A percentile compares a stretch with the other conserved stretches of the same genome.
phyloP scores from a whole-genome alignment of 1,140 invertebrate species.

The Diuraphis noxia region DNA sequence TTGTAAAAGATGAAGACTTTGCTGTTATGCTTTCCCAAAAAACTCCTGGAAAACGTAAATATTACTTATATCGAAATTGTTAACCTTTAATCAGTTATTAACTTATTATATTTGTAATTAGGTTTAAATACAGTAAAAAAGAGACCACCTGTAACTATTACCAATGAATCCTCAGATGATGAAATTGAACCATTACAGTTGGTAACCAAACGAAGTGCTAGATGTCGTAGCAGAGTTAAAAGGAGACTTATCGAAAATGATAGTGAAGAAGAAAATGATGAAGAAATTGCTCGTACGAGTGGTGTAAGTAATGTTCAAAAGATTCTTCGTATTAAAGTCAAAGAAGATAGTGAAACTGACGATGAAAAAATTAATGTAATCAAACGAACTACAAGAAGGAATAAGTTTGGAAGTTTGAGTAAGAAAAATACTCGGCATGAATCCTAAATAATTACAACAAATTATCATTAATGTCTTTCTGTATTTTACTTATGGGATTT shows the following conservation, averaged over 20 bases:
- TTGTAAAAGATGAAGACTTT: constrained; percentile 18
- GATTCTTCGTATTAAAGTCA: background rate
- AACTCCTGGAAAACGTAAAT: constrained; percentile 47
- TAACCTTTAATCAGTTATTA: background rate
- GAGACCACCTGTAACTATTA: background rate
- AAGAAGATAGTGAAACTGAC: background rate
- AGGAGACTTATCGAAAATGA: background rate
- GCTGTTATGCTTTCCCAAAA: background rate
- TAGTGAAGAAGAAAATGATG: constrained; percentile 18
- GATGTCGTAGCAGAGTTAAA: constrained; percentile 20
- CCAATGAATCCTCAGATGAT: background rate
- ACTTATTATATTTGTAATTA: background rate
- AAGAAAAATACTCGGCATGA: background rate
- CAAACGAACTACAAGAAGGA: background rate
- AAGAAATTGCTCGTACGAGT: background rate
- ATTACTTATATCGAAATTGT: background rate
- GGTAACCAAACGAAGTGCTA: background rate
- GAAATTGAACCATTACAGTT: background rate
- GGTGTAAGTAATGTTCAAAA: background rate
- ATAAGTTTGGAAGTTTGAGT: background rate
- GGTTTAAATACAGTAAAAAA: constrained; percentile 23
- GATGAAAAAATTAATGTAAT: background rate
- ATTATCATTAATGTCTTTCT: background rate
- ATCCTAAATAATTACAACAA: constrained; percentile 57
- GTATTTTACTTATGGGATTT: background rate